These are phyloP conservation scores for Ceuthmochares aereus DNA, from an alignment of 2,113 vertebrate species.

Conservation along the genomic window DNA sequence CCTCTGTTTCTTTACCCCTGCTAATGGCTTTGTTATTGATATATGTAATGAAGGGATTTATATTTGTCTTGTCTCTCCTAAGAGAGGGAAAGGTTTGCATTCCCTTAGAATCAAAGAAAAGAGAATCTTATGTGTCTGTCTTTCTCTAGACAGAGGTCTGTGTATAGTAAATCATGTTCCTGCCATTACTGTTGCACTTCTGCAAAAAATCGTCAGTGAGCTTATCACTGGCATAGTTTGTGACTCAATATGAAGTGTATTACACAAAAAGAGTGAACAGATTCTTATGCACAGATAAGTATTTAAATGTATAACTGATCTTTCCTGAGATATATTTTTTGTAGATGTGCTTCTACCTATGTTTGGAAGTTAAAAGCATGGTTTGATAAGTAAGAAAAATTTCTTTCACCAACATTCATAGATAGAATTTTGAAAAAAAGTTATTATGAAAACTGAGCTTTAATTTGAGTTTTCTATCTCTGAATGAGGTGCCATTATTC, in stretches of 20 bases:
- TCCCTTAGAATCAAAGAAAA: neutral
- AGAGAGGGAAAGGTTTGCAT: neutral
- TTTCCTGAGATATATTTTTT: neutral
- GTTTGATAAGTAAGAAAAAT: neutral
- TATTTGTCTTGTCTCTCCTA: neutral
- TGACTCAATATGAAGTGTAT: neutral
- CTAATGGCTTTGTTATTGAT: neutral
- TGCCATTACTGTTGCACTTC: rapidly evolving
- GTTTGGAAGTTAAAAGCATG: neutral
- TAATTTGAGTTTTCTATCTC: neutral
- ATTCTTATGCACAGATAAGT: neutral
- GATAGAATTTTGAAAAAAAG: neutral
- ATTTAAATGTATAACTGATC: neutral
- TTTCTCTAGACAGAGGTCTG: neutral
- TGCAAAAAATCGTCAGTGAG: neutral
- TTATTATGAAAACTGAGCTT: neutral
- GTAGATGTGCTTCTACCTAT: neutral
- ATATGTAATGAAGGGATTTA: neutral
- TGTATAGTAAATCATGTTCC: neutral
- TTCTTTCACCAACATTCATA: neutral
- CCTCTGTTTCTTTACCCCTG: neutral
- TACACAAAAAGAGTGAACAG: neutral
- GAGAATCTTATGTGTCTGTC: neutral
- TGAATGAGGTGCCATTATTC: neutral
- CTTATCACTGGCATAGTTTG: neutral